Conservation (phyloP, 2,888 invertebrate genomes). For the Drosophila conformis region DNA sequence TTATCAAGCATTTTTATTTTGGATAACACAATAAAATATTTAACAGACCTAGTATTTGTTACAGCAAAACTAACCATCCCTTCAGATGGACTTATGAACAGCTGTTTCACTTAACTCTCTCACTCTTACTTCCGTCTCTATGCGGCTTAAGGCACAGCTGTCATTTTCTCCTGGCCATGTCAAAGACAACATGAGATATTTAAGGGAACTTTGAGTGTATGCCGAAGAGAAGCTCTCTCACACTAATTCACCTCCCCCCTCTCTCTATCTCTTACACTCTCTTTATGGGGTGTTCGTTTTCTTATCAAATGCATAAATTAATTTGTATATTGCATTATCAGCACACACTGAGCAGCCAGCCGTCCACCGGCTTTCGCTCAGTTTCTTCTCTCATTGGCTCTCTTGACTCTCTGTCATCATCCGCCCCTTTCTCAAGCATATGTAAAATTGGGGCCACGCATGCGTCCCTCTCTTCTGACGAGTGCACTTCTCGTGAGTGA, state of each 20-base stretch:
- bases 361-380: constrained; percentile 36
- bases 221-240: not conserved
- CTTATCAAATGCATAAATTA: constrained; percentile 11
- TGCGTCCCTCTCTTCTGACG: constrained; percentile 36
- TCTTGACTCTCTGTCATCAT: constrained; percentile 2
- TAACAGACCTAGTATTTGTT: not conserved
- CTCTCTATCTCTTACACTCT: no score
- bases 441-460: constrained; percentile 38
- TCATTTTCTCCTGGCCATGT: constrained; percentile 16
- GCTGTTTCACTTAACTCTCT: constrained; percentile 29
- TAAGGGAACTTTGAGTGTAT: not conserved
- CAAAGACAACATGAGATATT: not conserved
- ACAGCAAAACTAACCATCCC: constrained; percentile 7
- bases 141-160: constrained; percentile 29
- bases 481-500: constrained; percentile 7
- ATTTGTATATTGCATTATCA: constrained; percentile 27
- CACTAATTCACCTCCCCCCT: not conserved
- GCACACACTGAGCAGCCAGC: constrained; percentile 15
- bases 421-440: constrained; percentile 17
- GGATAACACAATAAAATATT: not conserved
- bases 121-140: not conserved
- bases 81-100: constrained; percentile 3
- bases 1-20: not conserved
- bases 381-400: constrained; percentile 4
- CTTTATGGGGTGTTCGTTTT: not conserved